Evolutionary conservation across 2,888 invertebrate species (phyloP).

Genomic region (Drosophila atripex): DNA sequence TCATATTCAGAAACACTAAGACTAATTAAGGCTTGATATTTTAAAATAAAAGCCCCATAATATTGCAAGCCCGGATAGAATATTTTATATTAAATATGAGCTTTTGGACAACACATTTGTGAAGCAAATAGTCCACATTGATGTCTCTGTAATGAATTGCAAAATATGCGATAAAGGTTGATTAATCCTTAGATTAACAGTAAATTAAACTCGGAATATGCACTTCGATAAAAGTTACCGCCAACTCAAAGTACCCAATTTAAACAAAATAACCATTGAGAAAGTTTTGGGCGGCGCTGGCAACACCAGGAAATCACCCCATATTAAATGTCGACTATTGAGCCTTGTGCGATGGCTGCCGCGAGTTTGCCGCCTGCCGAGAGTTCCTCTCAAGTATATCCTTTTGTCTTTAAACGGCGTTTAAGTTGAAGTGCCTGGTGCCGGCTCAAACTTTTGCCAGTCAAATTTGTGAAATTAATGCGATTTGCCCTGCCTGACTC

Average conservation of each 20-base stretch:
- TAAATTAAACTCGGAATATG: neutral
- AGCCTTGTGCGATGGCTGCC: slow-evolving; percentile 8
- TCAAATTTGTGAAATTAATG: slow-evolving; percentile 78
- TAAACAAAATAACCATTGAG: neutral
- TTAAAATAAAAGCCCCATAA: slow-evolving; percentile 11
- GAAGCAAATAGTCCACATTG: too few relatives aligned
- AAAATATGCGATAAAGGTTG: too few relatives aligned
- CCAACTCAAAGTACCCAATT: slow-evolving; percentile 6
- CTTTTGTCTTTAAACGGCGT: slow-evolving; percentile 75
- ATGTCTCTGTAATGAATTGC: too few relatives aligned
- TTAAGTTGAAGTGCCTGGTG: slow-evolving; percentile 70
- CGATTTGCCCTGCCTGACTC: slow-evolving; percentile 55
- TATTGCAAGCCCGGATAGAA: neutral
- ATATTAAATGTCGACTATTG: slow-evolving; percentile 22
- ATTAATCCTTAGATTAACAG: neutral
- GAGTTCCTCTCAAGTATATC: slow-evolving; percentile 44
- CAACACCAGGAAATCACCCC: slow-evolving; percentile 13
- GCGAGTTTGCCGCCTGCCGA: slow-evolving; percentile 12
- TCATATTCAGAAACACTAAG: slow-evolving; percentile 22
- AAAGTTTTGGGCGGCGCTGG: slow-evolving; percentile 10
- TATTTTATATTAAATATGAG: slow-evolving; percentile 1
- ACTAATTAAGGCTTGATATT: slow-evolving; percentile 24
- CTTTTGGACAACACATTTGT: neutral
- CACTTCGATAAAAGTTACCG: slow-evolving; percentile 3
- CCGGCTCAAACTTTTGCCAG: slow-evolving; percentile 66